These are phyloP conservation scores for Aphrophora alni DNA, from an alignment of 2,888 invertebrate genomes.

Conservation along the genomic window DNA sequence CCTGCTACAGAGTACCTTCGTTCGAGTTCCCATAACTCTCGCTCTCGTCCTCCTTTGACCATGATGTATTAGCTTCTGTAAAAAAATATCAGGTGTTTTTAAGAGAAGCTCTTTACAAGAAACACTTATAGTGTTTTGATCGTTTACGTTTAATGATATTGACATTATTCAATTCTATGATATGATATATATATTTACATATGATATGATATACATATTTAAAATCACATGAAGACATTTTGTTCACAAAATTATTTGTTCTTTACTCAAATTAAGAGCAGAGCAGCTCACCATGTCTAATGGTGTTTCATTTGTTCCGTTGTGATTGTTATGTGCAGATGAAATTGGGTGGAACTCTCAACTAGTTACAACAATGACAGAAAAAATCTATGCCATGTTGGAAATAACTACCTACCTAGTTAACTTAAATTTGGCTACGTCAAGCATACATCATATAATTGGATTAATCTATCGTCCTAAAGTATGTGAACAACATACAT, in stretches of 20 bases:
- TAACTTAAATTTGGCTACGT: background rate
- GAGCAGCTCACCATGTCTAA: background rate
- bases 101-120: too few species aligned
- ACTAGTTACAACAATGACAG: background rate
- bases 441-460: background rate
- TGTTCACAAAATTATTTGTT: background rate
- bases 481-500: too few species aligned
- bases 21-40: slow-evolving; percentile 59
- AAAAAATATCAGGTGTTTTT: background rate
- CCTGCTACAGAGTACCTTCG: slow-evolving; percentile 89
- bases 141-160: too few species aligned
- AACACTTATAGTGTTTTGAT: too few species aligned
- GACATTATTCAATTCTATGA: too few species aligned
- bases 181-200: too few species aligned
- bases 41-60: slow-evolving; percentile 25
- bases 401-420: background rate
- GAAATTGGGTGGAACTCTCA: background rate
- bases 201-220: too few species aligned
- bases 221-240: background rate
- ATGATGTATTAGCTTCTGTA: slow-evolving; percentile 27
- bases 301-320: background rate
- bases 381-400: background rate
- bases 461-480: too few species aligned
- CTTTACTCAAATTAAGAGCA: background rate
- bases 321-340: background rate